Evolutionary conservation across 37 sponge, comb jelly and placozoan species (phyloP), one percentile per base, ranked within the genome.

Genomic region (Crambe crambe): DNA sequence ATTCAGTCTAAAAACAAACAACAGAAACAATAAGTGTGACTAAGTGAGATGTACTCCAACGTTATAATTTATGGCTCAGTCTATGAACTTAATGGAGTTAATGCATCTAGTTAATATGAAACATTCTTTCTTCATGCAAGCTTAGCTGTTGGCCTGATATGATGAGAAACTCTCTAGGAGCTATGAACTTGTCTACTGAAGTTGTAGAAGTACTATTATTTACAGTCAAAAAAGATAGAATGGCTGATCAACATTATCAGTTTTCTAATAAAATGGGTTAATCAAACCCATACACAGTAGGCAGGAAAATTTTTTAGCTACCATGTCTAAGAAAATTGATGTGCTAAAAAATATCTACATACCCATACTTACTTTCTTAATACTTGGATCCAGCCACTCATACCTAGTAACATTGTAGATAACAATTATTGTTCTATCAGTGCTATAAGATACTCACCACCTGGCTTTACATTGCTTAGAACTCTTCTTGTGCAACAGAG

Each of bases 351-450:
- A 22, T 35, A n/a, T n/a, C n/a, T n/a, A n/a, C n/a, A 38, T n/a
- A 68, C 69, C 17, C 47, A 43, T 47, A 68, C 88, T 25, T 36
- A 92, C 93, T 79, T 98, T 98, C 82, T 98, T 98, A 72, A 98
- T 98, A 71, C 99, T 98, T 37, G 99, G 99, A 66, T 98, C 99
- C 71, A 98, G 91, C 99, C 99, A 98, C 83, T 98, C 99, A 47
- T 94, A 92, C 91, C 91, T 90, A 43, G n/a, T 29, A 70, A 70
- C 43, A 43, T 9, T 6, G 10, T 20, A 37, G 5, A 68, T 68
- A 38, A 38, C 3, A 34, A 34, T 34, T 35, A 68, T 29, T 35
- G 8, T 21, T 8, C 6, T 5, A 37, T 34, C 10, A 34, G 3
- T 37, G 30, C 8, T 23, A 9, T 42, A 3, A 37, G n/a, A 9